phyloP scores from a whole-genome alignment of 2,797 vertebrate genomes.

The Anguilla anguilla region DNA sequence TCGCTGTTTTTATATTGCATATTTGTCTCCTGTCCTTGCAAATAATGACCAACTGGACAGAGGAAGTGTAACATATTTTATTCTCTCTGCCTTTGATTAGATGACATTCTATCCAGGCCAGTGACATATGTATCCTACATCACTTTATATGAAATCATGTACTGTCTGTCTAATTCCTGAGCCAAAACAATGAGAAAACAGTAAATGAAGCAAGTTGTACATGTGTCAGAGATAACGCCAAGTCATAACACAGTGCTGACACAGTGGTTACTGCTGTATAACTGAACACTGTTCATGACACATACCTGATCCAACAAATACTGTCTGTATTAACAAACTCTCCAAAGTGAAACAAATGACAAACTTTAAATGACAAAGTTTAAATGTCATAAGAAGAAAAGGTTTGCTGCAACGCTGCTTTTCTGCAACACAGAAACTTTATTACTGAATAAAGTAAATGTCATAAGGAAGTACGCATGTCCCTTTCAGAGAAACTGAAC shows the following conservation, averaged over 20 bases:
- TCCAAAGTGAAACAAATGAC: neutral
- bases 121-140: neutral
- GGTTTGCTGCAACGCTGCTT: no score
- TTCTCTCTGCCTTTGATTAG: neutral
- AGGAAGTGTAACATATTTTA: slow-evolving; percentile 9
- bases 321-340: neutral
- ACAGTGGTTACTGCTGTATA: neutral
- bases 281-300: neutral
- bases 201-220: neutral
- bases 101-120: neutral
- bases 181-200: neutral
- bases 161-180: neutral
- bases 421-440: no score
- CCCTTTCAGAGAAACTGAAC: no score
- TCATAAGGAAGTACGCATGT: no score
- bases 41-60: neutral
- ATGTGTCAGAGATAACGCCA: neutral
- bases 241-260: neutral
- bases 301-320: neutral
- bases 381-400: no score
- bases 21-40: neutral
- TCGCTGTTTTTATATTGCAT: slow-evolving; percentile 16
- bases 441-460: no score
- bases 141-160: neutral
- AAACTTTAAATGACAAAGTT: no score